Base-by-base conservation (phyloP, 2,888 invertebrate genomes). In the Syrista parreyssii region DNA sequence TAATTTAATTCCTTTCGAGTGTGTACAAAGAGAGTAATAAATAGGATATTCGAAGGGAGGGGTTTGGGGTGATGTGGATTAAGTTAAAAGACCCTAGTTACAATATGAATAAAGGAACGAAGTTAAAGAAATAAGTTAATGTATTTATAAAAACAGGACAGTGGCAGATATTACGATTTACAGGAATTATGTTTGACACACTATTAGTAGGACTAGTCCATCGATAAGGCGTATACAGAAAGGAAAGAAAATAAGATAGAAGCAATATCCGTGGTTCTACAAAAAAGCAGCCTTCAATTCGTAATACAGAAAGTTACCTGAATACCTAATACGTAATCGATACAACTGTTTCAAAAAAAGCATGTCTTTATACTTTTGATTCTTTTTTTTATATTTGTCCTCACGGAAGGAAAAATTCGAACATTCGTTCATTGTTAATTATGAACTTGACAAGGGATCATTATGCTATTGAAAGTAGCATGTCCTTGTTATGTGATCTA, bases 131-230 rank as follows among this genome's bases (percentile, higher is more conserved):
- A 86, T 81, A 77, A 85, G 80, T 82, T 79, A 82, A 78, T 69
- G 68, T 82, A 76, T 80, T 77, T 75, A 71, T 73, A 84, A 81
- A 88, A 87, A 88, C 82, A 83, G 85, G 85, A 83, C 82, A 84
- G 84, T 82, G 84, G 82, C 36, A 77, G 77, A n/a, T 81, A 83
- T 81, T n/a, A 74, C 33, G 83, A 85, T 85, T 84, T 86, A 86
- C 87, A 88, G 87, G 86, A 87, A 88, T 86, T 84, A 84, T 85
- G 82, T 84, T 85, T 86, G 86, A 83, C 81, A 85, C 81, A 85
- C 84, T 87, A 87, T 81, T 81, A n/a, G n/a, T 36, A 83, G 80
- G 86, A 87, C 86, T 88, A 88, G 84, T 84, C 77, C 82, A 84
- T 81, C 81, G 82, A 82, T 79, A 80, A 75, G 79, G 69, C 34